phyloP scores from a whole-genome alignment of 2,113 vertebrate species.

The Herpetotheres cachinnans region DNA sequence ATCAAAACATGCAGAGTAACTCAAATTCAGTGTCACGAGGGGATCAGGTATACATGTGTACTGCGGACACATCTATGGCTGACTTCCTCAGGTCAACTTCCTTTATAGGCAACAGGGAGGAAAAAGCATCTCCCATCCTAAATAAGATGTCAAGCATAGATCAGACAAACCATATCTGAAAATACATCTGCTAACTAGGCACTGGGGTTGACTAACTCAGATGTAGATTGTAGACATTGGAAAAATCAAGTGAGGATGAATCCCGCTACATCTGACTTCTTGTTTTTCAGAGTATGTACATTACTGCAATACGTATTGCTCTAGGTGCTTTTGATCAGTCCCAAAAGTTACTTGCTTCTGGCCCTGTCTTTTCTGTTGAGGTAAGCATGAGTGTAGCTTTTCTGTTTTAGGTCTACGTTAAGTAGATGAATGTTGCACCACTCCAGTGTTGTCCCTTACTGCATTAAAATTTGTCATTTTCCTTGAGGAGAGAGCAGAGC shows the following conservation, averaged over 20 bases:
- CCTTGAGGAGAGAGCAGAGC: background rate
- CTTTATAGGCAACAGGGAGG: background rate
- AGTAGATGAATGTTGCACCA: background rate
- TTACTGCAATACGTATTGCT: background rate
- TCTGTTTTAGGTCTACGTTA: background rate
- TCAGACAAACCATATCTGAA: background rate
- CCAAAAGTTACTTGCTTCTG: background rate
- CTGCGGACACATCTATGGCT: background rate
- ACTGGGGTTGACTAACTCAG: background rate
- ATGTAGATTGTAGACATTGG: background rate
- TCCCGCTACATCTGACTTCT: background rate
- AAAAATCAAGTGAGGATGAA: background rate
- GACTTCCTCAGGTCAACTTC: background rate
- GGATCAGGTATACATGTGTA: background rate
- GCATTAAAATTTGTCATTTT: slow-evolving; percentile 1
- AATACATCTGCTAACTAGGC: background rate
- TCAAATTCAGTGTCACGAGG: background rate
- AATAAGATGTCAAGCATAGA: background rate
- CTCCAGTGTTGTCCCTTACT: background rate
- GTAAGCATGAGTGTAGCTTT: background rate
- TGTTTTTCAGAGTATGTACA: background rate
- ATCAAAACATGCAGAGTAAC: background rate
- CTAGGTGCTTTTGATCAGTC: background rate
- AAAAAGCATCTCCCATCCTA: background rate
- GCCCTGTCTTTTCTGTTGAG: background rate